Evolutionary conservation across 2,888 invertebrate genomes (phyloP), one percentile per base, ranked within the genome.

Genomic region (Chrysodeixis includens): DNA sequence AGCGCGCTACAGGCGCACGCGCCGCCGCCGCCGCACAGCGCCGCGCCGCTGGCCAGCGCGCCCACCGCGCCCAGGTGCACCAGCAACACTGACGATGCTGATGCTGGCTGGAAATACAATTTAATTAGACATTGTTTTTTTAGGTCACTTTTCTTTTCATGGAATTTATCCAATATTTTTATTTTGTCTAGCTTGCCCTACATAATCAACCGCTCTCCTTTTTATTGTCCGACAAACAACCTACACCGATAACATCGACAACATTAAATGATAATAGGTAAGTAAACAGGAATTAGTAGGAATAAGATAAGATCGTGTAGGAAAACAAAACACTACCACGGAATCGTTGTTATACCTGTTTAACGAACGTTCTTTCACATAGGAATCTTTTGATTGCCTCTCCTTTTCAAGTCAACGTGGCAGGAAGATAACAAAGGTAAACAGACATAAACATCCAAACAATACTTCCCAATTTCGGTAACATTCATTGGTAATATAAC

Each of bases 51-150:
- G 0, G 96, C 95, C 46, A 97, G 91, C 9, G 96, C 95, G 71
- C 97, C 97, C 62, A 97, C 96, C 0, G 96, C 95, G 14, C 97
- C 97, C 70, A 97, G 93, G 88, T 97, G 97, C 59, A 97, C 95
- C 71, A 97, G 94, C 61, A 97, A 92, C 69, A 97, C 96, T 74
- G 97, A 97, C 79, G 97, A 97, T 22, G 97, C 97, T 68, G 97
- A 94, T 67, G 96, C 95, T 67, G 96, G 94, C 96, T 96, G 94
- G 32, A 90, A 92, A 51, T 76, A 69, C 72, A 73, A 66, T 18
- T 44, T 46, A 44, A 46, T 58, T 71, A 3, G 46, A 10, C 3
- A 4, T 10, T 10, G 26, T 6, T 26, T 4, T n/a, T n/a, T n/a
- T n/a, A n/a, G n/a, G n/a, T n/a, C n/a, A n/a, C n/a, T n/a, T n/a